Percentiles rank a stretch among this genome's conserved stretches.
Evolutionary conservation across 2,888 invertebrate genomes (phyloP).

Genomic region (Drosophila subquinaria): DNA sequence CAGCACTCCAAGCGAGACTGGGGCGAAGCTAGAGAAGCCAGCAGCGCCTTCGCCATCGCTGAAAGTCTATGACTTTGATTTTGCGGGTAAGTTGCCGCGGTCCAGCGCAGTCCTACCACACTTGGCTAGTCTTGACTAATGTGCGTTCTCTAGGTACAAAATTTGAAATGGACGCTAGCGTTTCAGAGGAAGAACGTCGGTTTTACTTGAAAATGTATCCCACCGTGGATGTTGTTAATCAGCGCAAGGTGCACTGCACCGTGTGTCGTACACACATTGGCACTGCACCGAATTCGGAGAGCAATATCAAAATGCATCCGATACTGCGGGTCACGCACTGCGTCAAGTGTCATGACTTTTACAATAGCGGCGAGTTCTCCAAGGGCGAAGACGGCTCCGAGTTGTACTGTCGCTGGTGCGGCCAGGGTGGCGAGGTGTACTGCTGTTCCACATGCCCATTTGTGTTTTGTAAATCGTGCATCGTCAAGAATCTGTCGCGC

Average conservation of each 20-base stretch:
- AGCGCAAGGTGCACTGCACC: constrained; percentile 90
- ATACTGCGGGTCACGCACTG: constrained; percentile 91
- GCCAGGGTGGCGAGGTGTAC: constrained; percentile 92
- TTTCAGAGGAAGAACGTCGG: constrained; percentile 87
- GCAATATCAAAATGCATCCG: constrained; percentile 90
- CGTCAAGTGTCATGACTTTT: constrained; percentile 90
- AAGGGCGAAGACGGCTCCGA: constrained; percentile 94
- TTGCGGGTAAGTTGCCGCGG: constrained; percentile 50
- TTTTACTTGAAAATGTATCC: constrained; percentile 87
- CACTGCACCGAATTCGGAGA: constrained; percentile 88
- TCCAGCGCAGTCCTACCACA: not conserved
- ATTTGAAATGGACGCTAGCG: constrained; percentile 87
- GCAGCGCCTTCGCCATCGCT: constrained; percentile 60
- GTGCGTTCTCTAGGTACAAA: constrained; percentile 66
- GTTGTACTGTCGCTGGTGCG: constrained; percentile 93
- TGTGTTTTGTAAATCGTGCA: constrained; percentile 92
- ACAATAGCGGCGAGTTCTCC: constrained; percentile 92
- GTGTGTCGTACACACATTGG: constrained; percentile 92
- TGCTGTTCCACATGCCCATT: constrained; percentile 92
- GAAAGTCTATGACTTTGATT: constrained; percentile 60
- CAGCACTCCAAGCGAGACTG: constrained; percentile 35
- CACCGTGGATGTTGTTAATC: constrained; percentile 88
- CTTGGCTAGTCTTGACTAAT: constrained; percentile 2
- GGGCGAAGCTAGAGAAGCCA: constrained; percentile 28
- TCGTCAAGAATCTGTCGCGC: constrained; percentile 89